Evolutionary conservation across 2,113 vertebrate genomes (phyloP).

Genomic region (Casuarius casuarius): DNA sequence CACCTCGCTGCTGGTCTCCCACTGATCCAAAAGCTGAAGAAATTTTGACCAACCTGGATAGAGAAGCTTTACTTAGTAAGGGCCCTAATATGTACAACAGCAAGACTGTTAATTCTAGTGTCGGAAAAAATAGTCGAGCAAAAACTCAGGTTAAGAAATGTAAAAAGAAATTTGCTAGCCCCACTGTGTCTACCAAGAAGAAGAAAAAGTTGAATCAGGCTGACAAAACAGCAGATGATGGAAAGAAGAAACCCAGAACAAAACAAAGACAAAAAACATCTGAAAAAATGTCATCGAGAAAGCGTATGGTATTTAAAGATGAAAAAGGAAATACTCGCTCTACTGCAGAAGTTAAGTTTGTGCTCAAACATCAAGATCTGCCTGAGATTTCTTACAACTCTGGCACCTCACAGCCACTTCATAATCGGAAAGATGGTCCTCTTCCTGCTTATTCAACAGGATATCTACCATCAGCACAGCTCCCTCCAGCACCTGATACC

Average conservation of each 20-base stretch:
- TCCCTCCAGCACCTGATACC: slow-evolving; percentile 60
- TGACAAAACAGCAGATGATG: slow-evolving; percentile 69
- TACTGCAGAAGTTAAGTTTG: slow-evolving; percentile 62
- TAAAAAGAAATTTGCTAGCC: slow-evolving; percentile 77
- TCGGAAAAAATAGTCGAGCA: slow-evolving; percentile 73
- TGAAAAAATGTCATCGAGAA: slow-evolving; percentile 73
- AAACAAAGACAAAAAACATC: slow-evolving; percentile 76
- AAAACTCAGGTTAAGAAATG: slow-evolving; percentile 80
- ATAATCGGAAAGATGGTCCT: slow-evolving; percentile 69
- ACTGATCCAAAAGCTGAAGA: slow-evolving; percentile 89
- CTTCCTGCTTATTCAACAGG: slow-evolving; percentile 69
- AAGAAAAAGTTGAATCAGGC: slow-evolving; percentile 78
- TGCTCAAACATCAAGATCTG: slow-evolving; percentile 68
- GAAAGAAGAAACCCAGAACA: slow-evolving; percentile 75
- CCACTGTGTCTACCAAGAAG: slow-evolving; percentile 75
- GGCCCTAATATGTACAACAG: slow-evolving; percentile 74
- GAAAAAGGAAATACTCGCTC: slow-evolving; percentile 59
- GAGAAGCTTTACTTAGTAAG: slow-evolving; percentile 81
- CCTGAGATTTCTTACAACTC: slow-evolving; percentile 55
- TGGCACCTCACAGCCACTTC: slow-evolving; percentile 70
- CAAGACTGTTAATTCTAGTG: slow-evolving; percentile 61
- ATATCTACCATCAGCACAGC: slow-evolving; percentile 78
- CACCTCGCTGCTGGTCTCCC: slow-evolving; percentile 98
- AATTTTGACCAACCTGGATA: slow-evolving; percentile 78
- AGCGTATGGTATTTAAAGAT: slow-evolving; percentile 74